Conservation (phyloP, 2,797 vertebrate genomes). For the Amblyraja radiata region DNA sequence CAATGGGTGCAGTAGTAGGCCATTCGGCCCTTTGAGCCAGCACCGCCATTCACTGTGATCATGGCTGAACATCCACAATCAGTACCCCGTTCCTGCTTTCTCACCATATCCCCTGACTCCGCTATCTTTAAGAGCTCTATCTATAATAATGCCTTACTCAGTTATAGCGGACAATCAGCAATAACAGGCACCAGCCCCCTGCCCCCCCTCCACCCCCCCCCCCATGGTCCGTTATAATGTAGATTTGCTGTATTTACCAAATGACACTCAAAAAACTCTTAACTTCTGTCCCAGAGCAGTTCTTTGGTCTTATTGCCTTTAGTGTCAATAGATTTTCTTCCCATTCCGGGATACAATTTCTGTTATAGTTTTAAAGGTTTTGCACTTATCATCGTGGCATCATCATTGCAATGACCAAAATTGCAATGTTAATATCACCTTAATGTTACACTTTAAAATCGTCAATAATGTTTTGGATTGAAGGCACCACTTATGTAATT, state of each 20-base stretch:
- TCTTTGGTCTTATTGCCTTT: background rate
- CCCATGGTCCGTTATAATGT: too few relatives aligned
- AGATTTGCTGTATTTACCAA: background rate
- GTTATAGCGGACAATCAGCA: too few relatives aligned
- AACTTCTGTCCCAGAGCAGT: slow-evolving; percentile 24
- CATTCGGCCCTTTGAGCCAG: too few relatives aligned
- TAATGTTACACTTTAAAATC: background rate
- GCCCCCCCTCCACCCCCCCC: too few relatives aligned
- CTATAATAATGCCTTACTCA: too few relatives aligned
- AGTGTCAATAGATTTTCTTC: background rate
- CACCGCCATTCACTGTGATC: too few relatives aligned
- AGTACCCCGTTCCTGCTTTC: too few relatives aligned
- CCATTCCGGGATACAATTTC: background rate
- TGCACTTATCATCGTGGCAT: background rate
- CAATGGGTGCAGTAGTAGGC: too few relatives aligned
- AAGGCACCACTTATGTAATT: background rate
- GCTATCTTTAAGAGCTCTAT: too few relatives aligned
- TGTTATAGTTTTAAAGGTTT: background rate
- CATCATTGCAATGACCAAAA: background rate
- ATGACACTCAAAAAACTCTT: background rate
- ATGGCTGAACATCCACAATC: too few relatives aligned
- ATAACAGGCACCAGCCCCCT: too few relatives aligned
- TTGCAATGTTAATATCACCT: background rate
- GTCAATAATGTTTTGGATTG: background rate
- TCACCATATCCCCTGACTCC: too few relatives aligned